Conservation (phyloP, 2,797 vertebrate species). For the Sphenodon punctatus region DNA sequence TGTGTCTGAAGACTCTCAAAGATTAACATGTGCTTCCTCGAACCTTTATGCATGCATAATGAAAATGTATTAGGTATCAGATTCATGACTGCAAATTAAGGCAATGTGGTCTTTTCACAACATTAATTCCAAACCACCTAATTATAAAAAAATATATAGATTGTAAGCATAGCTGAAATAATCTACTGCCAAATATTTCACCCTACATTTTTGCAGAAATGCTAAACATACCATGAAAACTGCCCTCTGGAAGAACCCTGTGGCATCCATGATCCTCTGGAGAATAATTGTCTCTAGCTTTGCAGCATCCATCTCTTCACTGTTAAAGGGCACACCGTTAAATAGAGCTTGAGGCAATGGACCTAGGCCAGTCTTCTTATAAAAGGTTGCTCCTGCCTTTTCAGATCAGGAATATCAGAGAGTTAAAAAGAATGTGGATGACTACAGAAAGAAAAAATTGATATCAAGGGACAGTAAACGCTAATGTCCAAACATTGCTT, state of each 20-base stretch:
- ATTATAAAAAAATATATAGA: conserved; percentile 1
- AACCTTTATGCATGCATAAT: conserved; percentile 2
- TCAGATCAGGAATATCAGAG: conserved; percentile 63
- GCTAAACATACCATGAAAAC: conserved; percentile 85
- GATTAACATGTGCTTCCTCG: neutral
- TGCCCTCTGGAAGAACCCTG: conserved; percentile 86
- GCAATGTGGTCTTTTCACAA: neutral
- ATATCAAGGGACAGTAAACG: conserved; percentile 25
- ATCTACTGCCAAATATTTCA: conserved; percentile 15
- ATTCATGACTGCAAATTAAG: neutral
- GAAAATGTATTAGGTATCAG: conserved; percentile 5
- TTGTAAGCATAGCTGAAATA: neutral
- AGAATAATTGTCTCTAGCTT: conserved; percentile 87
- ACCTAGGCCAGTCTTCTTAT: conserved; percentile 88
- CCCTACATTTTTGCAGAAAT: conserved; percentile 25
- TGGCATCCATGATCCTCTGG: conserved; percentile 89
- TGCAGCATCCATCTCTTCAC: conserved; percentile 85
- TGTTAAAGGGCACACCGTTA: conserved; percentile 89
- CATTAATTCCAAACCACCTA: conserved; percentile 19
- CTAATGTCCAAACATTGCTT: neutral
- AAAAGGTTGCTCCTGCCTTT: conserved; percentile 89
- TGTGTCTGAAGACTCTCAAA: neutral
- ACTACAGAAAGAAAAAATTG: conserved; percentile 39
- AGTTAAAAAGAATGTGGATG: conserved; percentile 50
- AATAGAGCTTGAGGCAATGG: conserved; percentile 90